These are phyloP conservation scores for Apodemia hepburni DNA, from an alignment of 2,888 invertebrate species.

Conservation along the genomic window DNA sequence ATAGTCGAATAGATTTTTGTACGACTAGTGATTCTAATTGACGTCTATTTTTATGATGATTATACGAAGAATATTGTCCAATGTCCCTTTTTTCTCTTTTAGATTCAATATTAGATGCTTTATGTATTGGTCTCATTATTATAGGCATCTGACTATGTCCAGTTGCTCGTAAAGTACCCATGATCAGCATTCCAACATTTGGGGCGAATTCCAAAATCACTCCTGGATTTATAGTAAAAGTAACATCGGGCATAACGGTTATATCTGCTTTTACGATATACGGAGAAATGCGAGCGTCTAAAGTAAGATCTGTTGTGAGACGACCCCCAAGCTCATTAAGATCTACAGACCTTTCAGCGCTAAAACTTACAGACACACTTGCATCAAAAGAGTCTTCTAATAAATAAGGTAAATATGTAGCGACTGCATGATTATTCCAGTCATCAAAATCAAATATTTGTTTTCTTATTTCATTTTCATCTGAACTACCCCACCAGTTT, in stretches of 20 bases:
- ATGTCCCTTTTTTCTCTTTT: slow-evolving; percentile 61
- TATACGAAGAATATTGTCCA: slow-evolving; percentile 47
- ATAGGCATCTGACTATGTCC: slow-evolving; percentile 89
- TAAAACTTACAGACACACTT: slow-evolving; percentile 86
- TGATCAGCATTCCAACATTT: slow-evolving; percentile 96
- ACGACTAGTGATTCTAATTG: slow-evolving; percentile 78
- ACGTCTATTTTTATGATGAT: slow-evolving; percentile 62
- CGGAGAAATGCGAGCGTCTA: slow-evolving; percentile 84
- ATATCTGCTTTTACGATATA: slow-evolving; percentile 93
- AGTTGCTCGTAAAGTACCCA: slow-evolving; percentile 92
- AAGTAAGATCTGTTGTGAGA: slow-evolving; percentile 82
- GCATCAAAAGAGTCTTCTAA: slow-evolving; percentile 88
- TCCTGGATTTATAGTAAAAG: slow-evolving; percentile 92
- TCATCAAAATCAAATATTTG: slow-evolving; percentile 99
- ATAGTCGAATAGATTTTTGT: slow-evolving; percentile 86
- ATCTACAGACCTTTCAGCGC: slow-evolving; percentile 77
- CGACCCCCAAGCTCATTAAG: slow-evolving; percentile 88
- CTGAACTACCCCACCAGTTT: slow-evolving; percentile 97
- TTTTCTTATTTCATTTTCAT: slow-evolving; percentile 86
- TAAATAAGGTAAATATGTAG: slow-evolving; percentile 93
- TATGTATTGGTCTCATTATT: slow-evolving; percentile 84
- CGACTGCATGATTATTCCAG: slow-evolving; percentile 98
- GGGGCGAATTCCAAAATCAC: slow-evolving; percentile 96
- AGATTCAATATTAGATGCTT: slow-evolving; percentile 51
- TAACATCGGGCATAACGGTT: slow-evolving; percentile 97